Base-by-base conservation (phyloP, 2,888 invertebrate species). In the Drosophila algonquin region DNA sequence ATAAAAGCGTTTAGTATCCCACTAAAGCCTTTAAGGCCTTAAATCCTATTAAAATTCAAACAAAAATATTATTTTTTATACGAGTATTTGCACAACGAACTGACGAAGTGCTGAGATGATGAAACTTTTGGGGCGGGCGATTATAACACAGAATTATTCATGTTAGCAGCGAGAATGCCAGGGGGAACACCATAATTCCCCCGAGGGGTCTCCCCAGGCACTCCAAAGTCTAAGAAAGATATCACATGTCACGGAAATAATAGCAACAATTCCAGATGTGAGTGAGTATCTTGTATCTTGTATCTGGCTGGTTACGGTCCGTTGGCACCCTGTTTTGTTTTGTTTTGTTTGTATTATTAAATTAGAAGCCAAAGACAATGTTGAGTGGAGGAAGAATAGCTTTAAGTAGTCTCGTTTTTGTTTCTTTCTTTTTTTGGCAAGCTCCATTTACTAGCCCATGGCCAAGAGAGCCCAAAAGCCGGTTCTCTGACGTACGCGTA, bases 401-500 rank as follows among this genome's bases (percentile, higher is more conserved):
- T 53, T 46, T 40, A 63, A 30, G 50, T 46, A 44, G 54, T 48
- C 46, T 35, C 51, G 30, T 35, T 30, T 54, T 40, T 50, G 40
- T 24, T 44, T 32, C 18, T 63, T 56, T 21, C n/a, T 44, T 21
- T 57, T 65, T 65, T 78, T 70, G 55, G 68, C 68, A 70, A 62
- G 63, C 54, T 10, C 14, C 35, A 56, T 63, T 71, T 76, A 40
- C 71, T 85, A 68, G 80, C 79, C 72, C 83, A 80, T 75, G 83
- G 83, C 75, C 83, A 79, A 83, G 71, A 80, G 10, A 6, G 40
- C 14, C 16, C 45, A 58, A 51, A 60, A 81, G 81, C 85, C 85
- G 82, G 78, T 60, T 63, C 32, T 48, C 47, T 21, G 46, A 32
- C 46, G 45, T 32, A 27, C 55, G 10, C 61, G 45, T 57, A 40